Conservation (phyloP, 2,797 vertebrate species). For the Hapalemur alaotrensis region DNA sequence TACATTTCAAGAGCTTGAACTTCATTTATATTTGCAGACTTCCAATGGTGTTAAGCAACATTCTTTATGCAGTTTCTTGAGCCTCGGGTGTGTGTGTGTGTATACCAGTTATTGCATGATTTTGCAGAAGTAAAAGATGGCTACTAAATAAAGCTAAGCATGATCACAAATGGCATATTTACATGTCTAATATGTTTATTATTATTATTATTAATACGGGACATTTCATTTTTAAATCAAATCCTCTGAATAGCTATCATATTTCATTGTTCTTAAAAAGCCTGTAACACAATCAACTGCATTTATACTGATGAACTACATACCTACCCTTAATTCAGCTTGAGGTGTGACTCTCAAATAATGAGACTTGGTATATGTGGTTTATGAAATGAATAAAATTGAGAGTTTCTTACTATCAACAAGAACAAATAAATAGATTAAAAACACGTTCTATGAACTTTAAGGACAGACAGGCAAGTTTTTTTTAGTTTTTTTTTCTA, state of each 20-base stretch:
- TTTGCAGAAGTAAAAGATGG: not conserved
- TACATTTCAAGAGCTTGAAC: slow-evolving; percentile 3
- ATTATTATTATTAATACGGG: not conserved
- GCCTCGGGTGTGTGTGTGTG: not conserved
- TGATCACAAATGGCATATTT: not conserved
- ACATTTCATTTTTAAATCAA: slow-evolving; percentile 38
- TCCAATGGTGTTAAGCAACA: slow-evolving; percentile 27
- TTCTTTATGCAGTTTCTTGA: not conserved
- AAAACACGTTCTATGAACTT: not conserved
- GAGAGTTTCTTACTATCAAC: slow-evolving; percentile 12
- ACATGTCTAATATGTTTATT: not conserved
- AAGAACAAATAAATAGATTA: slow-evolving; percentile 30
- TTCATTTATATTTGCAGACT: slow-evolving; percentile 5
- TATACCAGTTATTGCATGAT: not conserved
- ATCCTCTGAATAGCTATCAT: not conserved
- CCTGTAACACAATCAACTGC: not conserved
- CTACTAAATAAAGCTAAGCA: not conserved
- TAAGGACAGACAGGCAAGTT: not conserved
- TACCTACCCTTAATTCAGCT: not conserved
- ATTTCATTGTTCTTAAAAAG: not conserved
- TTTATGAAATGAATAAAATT: not conserved
- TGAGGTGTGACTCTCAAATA: slow-evolving; percentile 26
- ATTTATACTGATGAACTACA: not conserved
- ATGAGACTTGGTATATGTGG: not conserved
- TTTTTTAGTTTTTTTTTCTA: not conserved